Evolutionary conservation across 2,113 vertebrate genomes (phyloP).

Genomic region (Chaenogobius annularis): DNA sequence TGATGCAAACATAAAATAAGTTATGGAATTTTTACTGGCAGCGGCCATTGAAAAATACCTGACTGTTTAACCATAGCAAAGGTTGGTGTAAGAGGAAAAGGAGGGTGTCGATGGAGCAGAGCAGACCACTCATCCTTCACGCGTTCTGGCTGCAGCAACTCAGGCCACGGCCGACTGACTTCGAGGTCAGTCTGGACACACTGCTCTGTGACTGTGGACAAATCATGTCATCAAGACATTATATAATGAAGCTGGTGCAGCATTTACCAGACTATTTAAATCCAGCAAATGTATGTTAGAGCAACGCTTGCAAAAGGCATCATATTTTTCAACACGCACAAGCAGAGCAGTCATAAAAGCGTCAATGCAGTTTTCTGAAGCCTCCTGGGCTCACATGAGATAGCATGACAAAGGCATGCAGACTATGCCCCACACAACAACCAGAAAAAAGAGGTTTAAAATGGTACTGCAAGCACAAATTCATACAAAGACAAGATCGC

Average conservation of each 20-base stretch:
- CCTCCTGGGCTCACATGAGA: constrained; percentile 7
- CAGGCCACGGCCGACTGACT: constrained; percentile 27
- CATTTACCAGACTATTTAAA: constrained; percentile 16
- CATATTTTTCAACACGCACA: not conserved
- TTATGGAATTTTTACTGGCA: not conserved
- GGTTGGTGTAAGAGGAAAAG: constrained; percentile 42
- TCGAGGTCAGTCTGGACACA: constrained; percentile 36
- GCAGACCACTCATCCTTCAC: constrained; percentile 50
- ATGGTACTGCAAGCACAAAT: constrained; percentile 1
- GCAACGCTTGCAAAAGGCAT: constrained; percentile 8
- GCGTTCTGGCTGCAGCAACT: constrained; percentile 23
- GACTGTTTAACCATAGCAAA: constrained; percentile 42
- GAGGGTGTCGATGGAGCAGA: constrained; percentile 35
- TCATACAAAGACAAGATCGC: not conserved
- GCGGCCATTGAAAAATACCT: constrained; percentile 47
- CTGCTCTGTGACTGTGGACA: constrained; percentile 58
- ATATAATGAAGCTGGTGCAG: constrained; percentile 27
- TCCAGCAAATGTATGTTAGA: constrained; percentile 45
- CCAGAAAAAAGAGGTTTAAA: not conserved
- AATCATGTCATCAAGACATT: constrained; percentile 41
- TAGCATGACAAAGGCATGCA: constrained; percentile 15
- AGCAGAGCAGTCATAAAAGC: constrained; percentile 6
- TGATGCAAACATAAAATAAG: constrained; percentile 12
- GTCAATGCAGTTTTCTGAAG: not conserved
- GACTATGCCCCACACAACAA: not conserved